Base-by-base conservation (phyloP, 2,113 vertebrate genomes). In the Gulo gulo region DNA sequence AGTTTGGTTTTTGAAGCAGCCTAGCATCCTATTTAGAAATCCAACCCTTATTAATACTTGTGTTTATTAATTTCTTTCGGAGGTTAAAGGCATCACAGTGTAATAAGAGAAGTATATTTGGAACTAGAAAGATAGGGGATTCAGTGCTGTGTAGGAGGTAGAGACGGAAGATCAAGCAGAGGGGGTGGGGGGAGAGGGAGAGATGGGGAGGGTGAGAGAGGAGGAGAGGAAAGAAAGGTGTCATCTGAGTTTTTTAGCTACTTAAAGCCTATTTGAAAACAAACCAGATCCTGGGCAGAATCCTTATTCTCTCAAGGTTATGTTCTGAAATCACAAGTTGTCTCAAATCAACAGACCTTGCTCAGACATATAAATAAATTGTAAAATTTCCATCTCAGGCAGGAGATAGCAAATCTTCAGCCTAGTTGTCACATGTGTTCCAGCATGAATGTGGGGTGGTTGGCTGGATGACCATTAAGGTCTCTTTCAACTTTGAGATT, bases 101-200 rank as follows among this genome's bases (percentile, higher is more conserved):
- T 86, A 34, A 45, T 85, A 86, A 78, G 84, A 71, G n/a, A 61
- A 95, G 39, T 92, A 31, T 45, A 93, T 85, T 74, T 83, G 79
- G 63, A 94, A 95, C 50, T 65, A 82, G 69, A 95, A 78, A 85
- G 42, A 55, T 24, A 16, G 21, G 12, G 26, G 15, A 59, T 52
- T 95, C 18, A 47, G 83, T 89, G 47, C 47, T 86, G 24, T 79
- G 34, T 67, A 65, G 29, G 73, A 92, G 67, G 67, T 36, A 24
- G 47, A 61, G 39, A 36, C 20, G 39, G 78, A 67, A 81, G 73
- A 63, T 79, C 88, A 82, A 91, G 31, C 29, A 55, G 39, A n/a
- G 39, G 15, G 2, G 29, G 10, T 50, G 2, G 45, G 45, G 61
- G 11, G 7, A 50, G 16, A 18, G 47, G 80, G 31, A 42, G 29